Evolutionary conservation across 2,888 invertebrate genomes (phyloP).

Genomic region (Orthosia incerta): DNA sequence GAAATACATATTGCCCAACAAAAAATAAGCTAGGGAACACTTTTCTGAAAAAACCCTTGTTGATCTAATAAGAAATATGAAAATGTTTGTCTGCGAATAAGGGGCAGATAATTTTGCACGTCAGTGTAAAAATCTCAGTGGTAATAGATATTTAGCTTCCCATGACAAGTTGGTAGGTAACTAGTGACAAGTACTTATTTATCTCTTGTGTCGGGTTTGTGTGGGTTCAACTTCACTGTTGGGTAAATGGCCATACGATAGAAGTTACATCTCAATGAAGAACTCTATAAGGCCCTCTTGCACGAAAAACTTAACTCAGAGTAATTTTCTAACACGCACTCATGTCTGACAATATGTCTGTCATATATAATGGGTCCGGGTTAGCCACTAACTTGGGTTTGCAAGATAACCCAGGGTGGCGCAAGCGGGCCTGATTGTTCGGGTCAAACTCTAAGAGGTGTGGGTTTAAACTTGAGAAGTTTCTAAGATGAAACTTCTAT

Average conservation of each 20-base stretch:
- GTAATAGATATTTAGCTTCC: conserved; percentile 51
- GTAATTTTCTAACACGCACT: no score
- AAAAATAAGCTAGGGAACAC: no score
- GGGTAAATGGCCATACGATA: conserved; percentile 2
- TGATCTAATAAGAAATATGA: background rate
- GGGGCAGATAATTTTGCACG: conserved; percentile 28
- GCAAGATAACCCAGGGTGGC: no score
- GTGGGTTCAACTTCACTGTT: conserved; percentile 15
- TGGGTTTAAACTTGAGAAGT: background rate
- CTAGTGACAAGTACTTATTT: conserved; percentile 70
- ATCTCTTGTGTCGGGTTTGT: conserved; percentile 20
- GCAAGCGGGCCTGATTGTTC: no score
- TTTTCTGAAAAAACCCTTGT: no score
- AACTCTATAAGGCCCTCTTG: no score
- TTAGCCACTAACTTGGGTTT: no score
- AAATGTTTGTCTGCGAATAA: background rate
- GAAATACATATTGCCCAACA: background rate
- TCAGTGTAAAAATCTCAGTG: conserved; percentile 38
- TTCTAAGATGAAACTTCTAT: conserved; percentile 30
- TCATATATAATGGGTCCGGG: no score
- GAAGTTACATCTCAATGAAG: conserved; percentile 13
- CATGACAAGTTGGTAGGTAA: conserved; percentile 67
- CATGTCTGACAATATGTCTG: no score
- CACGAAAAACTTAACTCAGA: no score
- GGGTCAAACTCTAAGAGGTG: background rate